phyloP scores from a whole-genome alignment of 2,113 vertebrate species.

The Myanophis thanlyinensis region DNA sequence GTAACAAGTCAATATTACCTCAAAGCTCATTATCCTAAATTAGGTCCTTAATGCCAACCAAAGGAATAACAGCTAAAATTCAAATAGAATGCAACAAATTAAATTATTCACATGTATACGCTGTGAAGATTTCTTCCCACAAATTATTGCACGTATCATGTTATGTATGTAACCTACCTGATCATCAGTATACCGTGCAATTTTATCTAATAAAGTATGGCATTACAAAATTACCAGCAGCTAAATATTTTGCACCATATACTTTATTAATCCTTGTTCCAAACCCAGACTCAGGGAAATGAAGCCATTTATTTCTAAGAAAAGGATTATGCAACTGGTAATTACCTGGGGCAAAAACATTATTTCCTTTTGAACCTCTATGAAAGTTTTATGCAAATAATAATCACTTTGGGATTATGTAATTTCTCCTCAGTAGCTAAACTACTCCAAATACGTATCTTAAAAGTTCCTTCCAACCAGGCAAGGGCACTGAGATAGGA shows the following conservation, averaged over 20 bases:
- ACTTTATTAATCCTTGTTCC: neutral
- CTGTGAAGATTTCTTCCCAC: neutral
- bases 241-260: neutral
- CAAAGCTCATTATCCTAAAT: neutral
- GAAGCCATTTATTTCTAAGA: slow-evolving; percentile 10
- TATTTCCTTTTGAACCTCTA: neutral
- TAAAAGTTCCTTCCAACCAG: neutral
- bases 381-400: neutral
- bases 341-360: neutral
- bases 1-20: neutral
- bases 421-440: neutral
- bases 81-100: neutral
- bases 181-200: neutral
- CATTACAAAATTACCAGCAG: neutral
- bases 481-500: neutral
- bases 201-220: neutral
- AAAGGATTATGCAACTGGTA: neutral
- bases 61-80: neutral
- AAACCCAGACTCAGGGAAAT: neutral
- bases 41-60: neutral
- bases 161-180: neutral
- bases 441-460: neutral
- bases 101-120: neutral
- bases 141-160: neutral
- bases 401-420: neutral